A percentile compares a stretch with the other conserved stretches of the same genome.
Evolutionary conservation across 2,888 invertebrate genomes (phyloP).

Genomic region (Tanytarsus gracilentus): DNA sequence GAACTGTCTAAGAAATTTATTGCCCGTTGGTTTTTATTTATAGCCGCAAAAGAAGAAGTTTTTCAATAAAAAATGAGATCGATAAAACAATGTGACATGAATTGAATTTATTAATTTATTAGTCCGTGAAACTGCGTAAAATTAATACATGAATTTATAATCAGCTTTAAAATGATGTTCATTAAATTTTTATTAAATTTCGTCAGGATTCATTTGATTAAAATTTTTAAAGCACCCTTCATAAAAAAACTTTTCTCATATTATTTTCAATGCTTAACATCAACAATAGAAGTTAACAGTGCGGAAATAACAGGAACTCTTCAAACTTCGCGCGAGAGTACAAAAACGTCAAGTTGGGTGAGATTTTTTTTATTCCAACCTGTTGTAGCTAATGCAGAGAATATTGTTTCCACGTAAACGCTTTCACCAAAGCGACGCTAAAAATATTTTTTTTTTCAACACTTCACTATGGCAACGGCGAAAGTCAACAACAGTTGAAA

Average conservation of each 20-base stretch:
- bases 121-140: too few relatives aligned
- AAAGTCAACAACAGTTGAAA: constrained; percentile 22
- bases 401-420: constrained; percentile 19
- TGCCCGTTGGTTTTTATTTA: not conserved
- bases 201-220: too few relatives aligned
- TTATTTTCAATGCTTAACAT: too few relatives aligned
- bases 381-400: constrained; percentile 9
- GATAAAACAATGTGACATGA: not conserved
- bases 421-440: not conserved
- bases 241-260: too few relatives aligned
- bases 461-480: constrained; percentile 11
- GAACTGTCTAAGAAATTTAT: not conserved
- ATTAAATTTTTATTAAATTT: too few relatives aligned
- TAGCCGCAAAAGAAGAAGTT: not conserved
- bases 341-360: not conserved
- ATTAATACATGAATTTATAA: too few relatives aligned
- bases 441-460: not conserved
- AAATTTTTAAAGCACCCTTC: too few relatives aligned
- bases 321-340: not conserved
- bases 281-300: too few relatives aligned
- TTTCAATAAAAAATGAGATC: not conserved
- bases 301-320: not conserved
- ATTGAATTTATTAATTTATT: too few relatives aligned
- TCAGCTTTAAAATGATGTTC: too few relatives aligned
- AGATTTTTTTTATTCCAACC: not conserved